These are phyloP conservation scores for Margaritifera margaritifera DNA, from an alignment of 2,888 invertebrate species.

Conservation along the genomic window DNA sequence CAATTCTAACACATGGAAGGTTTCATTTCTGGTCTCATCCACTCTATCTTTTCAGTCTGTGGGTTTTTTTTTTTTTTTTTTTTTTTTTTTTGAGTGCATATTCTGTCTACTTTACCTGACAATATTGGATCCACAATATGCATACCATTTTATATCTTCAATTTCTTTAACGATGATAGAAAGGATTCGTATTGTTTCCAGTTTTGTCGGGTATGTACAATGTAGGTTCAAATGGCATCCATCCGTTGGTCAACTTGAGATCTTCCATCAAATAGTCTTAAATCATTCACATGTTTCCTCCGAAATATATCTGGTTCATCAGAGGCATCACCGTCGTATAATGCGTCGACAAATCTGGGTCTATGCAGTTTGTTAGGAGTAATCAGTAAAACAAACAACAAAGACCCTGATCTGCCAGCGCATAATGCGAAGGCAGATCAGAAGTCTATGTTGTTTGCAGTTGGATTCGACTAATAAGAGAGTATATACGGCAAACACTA, in stretches of 20 bases:
- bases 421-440: too few species aligned
- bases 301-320: too few species aligned
- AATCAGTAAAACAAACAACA: too few species aligned
- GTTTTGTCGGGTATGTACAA: constrained; percentile 36
- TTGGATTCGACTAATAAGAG: too few species aligned
- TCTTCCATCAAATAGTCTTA: constrained; percentile 42
- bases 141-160: constrained; percentile 17
- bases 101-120: constrained; percentile 9
- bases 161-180: constrained; percentile 18
- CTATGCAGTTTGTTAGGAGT: too few species aligned
- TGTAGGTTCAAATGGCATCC: constrained; percentile 36
- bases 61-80: too few species aligned
- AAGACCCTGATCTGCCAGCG: too few species aligned
- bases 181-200: constrained; percentile 33
- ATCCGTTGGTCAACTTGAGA: constrained; percentile 27
- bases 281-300: constrained; percentile 19
- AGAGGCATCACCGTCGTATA: too few species aligned
- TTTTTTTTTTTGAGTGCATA: constrained; percentile 22
- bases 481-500: too few species aligned
- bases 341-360: too few species aligned
- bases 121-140: constrained; percentile 19
- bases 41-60: constrained; percentile 9
- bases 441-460: too few species aligned
- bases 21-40: constrained; percentile 3
- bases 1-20: constrained; percentile 22